phyloP scores from a whole-genome alignment of 2,113 vertebrate species.

The Otolemur garnettii region DNA sequence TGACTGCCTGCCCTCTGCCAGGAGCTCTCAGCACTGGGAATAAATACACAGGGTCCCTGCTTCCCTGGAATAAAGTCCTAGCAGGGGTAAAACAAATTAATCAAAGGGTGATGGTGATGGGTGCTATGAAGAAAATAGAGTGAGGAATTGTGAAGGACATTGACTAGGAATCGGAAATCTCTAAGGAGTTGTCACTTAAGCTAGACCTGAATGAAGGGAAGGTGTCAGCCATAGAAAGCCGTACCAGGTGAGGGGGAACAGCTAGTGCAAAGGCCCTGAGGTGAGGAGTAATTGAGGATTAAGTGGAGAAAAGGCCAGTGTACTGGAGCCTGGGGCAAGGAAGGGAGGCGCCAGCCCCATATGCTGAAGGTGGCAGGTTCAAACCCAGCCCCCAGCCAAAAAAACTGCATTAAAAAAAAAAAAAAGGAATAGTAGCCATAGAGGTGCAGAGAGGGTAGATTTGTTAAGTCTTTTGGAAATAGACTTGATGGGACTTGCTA shows the following conservation, averaged over 20 bases:
- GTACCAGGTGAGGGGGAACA: not conserved
- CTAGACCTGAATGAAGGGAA: not conserved
- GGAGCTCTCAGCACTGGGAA: not conserved
- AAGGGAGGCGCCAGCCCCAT: not conserved
- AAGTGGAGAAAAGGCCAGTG: not conserved
- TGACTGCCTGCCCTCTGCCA: slow-evolving; percentile 8
- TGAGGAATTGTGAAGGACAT: not conserved
- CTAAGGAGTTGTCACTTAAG: not conserved
- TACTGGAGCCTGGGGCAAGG: not conserved
- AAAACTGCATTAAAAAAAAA: too few relatives aligned
- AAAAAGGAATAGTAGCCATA: not conserved
- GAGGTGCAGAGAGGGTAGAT: not conserved
- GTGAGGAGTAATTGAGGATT: not conserved
- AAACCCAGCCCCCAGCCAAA: too few relatives aligned
- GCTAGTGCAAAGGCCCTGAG: not conserved
- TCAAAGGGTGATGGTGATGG: not conserved
- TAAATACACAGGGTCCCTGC: not conserved
- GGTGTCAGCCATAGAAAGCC: not conserved
- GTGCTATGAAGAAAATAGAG: not conserved
- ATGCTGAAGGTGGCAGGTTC: too few relatives aligned
- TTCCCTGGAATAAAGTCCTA: not conserved
- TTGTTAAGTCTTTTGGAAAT: slow-evolving; percentile 11
- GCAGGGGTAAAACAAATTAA: not conserved
- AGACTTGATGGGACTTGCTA: not conserved
- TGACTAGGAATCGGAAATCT: not conserved